A percentile compares a stretch with the other conserved stretches of the same genome.
Evolutionary conservation across 92 coral and sea anemone species (phyloP).

Genomic region (Blastomussa wellsi): DNA sequence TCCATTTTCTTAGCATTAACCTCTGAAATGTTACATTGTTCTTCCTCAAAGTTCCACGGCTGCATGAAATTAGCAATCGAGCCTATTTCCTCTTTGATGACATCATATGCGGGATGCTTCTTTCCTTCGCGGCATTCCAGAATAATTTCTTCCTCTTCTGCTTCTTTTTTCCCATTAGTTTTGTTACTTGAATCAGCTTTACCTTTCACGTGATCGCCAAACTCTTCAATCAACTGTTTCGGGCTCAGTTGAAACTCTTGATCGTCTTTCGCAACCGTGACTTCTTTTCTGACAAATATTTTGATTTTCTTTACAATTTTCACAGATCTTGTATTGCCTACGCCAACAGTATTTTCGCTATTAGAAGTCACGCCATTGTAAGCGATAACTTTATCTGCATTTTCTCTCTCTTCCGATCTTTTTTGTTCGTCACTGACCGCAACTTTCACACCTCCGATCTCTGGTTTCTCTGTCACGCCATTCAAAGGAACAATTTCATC

Average conservation of each 20-base stretch:
- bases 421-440: background rate
- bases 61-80: background rate
- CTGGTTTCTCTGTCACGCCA: background rate
- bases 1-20: constrained; percentile 9
- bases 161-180: background rate
- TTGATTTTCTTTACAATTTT: constrained; percentile 44
- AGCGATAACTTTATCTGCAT: background rate
- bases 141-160: background rate
- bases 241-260: background rate
- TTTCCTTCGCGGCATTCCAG: background rate
- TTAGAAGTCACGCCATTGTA: constrained; percentile 1
- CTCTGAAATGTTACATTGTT: background rate
- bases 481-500: background rate
- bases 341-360: background rate
- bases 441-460: background rate
- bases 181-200: background rate
- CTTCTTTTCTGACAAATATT: constrained; percentile 40
- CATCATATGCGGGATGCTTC: background rate
- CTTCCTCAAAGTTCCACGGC: constrained; percentile 12
- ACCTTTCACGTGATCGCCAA: background rate
- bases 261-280: constrained; percentile 12
- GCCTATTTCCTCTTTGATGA: background rate
- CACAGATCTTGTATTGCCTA: constrained; percentile 25
- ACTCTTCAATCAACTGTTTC: background rate
- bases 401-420: background rate